Percentiles rank a stretch among this genome's conserved stretches.
Evolutionary conservation across 2,113 vertebrate species (phyloP).

Genomic region (Aplodontia rufa): DNA sequence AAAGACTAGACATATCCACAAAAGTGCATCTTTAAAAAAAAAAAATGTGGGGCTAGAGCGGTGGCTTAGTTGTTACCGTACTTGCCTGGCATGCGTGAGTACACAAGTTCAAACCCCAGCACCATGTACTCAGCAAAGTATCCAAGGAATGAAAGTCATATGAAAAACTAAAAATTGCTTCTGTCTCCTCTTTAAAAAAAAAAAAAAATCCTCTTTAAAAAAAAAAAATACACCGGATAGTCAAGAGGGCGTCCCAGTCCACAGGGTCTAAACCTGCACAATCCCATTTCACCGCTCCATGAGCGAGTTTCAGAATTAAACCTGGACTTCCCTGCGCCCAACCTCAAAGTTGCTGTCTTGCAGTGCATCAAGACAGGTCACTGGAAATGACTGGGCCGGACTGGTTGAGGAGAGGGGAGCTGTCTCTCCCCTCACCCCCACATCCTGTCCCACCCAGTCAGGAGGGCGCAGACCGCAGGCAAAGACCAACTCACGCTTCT

Average conservation of each 20-base stretch:
- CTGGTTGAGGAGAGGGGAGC: not conserved
- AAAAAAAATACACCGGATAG: too few relatives aligned
- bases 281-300: not conserved
- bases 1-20: conserved; percentile 39
- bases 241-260: too few relatives aligned
- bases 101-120: too few relatives aligned
- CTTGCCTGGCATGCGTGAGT: too few relatives aligned
- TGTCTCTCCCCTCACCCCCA: not conserved
- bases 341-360: not conserved
- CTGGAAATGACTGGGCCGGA: not conserved
- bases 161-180: too few relatives aligned
- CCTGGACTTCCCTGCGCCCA: not conserved
- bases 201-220: too few relatives aligned
- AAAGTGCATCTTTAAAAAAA: not conserved
- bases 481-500: not conserved
- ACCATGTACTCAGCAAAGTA: too few relatives aligned
- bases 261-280: not conserved
- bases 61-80: too few relatives aligned
- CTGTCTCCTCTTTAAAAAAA: too few relatives aligned
- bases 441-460: not conserved
- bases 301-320: not conserved
- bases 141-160: too few relatives aligned
- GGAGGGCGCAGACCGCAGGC: not conserved
- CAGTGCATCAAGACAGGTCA: not conserved
- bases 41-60: too few relatives aligned